Evolutionary conservation across 2,888 invertebrate genomes (phyloP).

Genomic region (Polyommatus iphigenia): DNA sequence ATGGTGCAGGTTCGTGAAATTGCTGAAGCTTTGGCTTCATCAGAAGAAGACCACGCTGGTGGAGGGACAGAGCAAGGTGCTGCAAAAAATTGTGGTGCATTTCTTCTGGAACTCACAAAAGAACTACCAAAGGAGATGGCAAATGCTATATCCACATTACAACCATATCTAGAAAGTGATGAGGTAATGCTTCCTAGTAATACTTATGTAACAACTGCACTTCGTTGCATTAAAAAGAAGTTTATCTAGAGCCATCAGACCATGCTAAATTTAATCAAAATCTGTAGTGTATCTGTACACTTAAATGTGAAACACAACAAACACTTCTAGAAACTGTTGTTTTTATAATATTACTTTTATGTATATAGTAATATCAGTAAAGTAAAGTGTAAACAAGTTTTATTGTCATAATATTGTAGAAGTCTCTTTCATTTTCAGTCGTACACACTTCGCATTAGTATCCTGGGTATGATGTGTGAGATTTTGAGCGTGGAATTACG

Average conservation of each 20-base stretch:
- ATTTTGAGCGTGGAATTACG: slow-evolving; percentile 86
- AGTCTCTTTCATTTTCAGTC: slow-evolving; percentile 66
- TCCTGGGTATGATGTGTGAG: slow-evolving; percentile 90
- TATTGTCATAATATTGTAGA: background rate
- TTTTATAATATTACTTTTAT: background rate
- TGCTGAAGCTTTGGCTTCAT: slow-evolving; percentile 82
- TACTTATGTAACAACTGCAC: no score
- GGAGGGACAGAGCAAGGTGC: slow-evolving; percentile 63
- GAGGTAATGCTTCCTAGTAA: slow-evolving; percentile 56
- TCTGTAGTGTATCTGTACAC: no score
- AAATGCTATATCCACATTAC: slow-evolving; percentile 80
- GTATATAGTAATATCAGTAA: no score
- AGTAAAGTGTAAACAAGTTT: no score
- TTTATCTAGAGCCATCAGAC: background rate
- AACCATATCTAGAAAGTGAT: slow-evolving; percentile 81
- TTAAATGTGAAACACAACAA: background rate
- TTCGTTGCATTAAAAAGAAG: no score
- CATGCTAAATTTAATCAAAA: no score
- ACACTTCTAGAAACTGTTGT: background rate
- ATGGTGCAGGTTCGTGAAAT: slow-evolving; percentile 82
- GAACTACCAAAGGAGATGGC: slow-evolving; percentile 81
- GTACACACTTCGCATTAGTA: slow-evolving; percentile 87
- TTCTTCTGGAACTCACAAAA: slow-evolving; percentile 83
- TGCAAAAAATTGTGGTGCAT: slow-evolving; percentile 74
- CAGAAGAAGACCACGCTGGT: slow-evolving; percentile 72